A percentile compares a stretch with the other conserved stretches of the same genome.
Conservation (phyloP, 2,113 vertebrate species). For the Suncus etruscus region DNA sequence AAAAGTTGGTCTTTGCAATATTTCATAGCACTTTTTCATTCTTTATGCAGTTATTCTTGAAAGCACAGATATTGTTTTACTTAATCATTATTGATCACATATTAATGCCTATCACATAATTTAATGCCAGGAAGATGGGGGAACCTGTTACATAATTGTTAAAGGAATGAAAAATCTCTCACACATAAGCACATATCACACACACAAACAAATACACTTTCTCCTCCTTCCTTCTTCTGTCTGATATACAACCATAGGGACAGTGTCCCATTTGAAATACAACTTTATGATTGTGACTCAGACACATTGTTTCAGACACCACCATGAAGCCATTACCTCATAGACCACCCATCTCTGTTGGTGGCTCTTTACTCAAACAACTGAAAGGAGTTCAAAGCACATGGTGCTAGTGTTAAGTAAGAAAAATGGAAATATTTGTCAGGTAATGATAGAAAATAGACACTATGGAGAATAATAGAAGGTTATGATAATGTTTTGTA, state of each 20-base stretch:
- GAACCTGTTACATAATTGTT: neutral
- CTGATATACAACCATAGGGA: neutral
- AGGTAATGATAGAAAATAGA: neutral
- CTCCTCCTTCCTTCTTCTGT: neutral
- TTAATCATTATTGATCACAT: neutral
- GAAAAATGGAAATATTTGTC: neutral
- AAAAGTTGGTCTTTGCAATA: neutral
- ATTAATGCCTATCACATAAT: neutral
- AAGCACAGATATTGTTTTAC: neutral
- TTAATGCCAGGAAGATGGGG: neutral
- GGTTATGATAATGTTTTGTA: too few relatives aligned
- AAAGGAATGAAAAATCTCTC: neutral
- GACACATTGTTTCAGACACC: neutral
- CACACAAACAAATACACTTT: neutral
- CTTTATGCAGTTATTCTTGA: neutral
- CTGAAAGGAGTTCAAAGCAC: neutral
- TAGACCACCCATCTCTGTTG: neutral
- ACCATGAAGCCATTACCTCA: neutral
- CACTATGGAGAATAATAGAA: neutral
- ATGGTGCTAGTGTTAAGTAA: neutral
- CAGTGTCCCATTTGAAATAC: neutral
- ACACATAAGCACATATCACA: too few relatives aligned
- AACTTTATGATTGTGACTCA: neutral
- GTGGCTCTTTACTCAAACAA: neutral
- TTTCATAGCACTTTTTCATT: slow-evolving; percentile 26